Base-by-base conservation (phyloP, 2,797 vertebrate species). In the Oophaga sylvatica region DNA sequence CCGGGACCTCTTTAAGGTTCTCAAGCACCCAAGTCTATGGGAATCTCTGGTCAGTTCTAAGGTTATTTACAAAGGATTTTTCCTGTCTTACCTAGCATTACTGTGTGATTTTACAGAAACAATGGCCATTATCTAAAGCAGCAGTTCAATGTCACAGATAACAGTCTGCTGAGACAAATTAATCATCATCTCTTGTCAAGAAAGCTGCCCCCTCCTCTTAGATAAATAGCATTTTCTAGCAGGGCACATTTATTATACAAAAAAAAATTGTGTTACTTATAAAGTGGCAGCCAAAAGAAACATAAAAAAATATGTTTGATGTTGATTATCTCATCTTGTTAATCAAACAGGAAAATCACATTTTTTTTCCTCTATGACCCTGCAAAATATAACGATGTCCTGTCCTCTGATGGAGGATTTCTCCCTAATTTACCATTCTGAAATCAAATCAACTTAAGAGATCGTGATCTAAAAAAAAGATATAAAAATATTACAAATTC, bases 141-240 rank as follows among this genome's bases (percentile, higher is more conserved):
- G 95, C 96, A 96, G 97, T 96, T 97, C 97, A 97, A 95, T 97
- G 97, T 97, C 97, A 96, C 92, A 94, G 95, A 96, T 95, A 95
- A 94, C 92, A 93, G 92, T 92, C 94, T 95, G 93, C 94, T 87
- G 92, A 94, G 94, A 94, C 93, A 93, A 95, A 97, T 97, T 95
- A 94, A 96, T 97, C 97, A 96, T 95, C 94, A 95, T 95, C 94
- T 95, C 95, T 94, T 92, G 94, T 95, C 94, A 92, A 90, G 81
- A 81, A 75, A 8, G 80, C 80, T 45, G 73, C 87, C 79, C 84
- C 90, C 83, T 85, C 83, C 87, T 80, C 63, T 90, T 91, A 82
- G 90, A 90, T 91, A 89, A 88, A 92, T 90, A 88, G 89, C 90
- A 87, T 91, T 88, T 93, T 92, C 90, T 89, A 85, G 87, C 84